Conservation (phyloP, 2,888 invertebrate species). For the Pristionchus entomophagus region DNA sequence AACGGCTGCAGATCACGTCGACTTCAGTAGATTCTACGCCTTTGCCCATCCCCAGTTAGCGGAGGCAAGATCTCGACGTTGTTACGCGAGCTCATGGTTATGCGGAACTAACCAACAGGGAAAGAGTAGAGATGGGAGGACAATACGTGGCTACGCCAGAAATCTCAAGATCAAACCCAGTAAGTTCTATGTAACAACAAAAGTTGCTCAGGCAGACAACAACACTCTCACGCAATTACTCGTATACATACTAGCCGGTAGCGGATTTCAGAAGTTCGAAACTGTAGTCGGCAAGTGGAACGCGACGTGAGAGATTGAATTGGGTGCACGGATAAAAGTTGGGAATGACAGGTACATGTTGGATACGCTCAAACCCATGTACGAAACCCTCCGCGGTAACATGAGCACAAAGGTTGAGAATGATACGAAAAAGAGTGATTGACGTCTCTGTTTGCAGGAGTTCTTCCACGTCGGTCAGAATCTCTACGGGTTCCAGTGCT, state of each 20-base stretch:
- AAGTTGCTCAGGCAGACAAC: slow-evolving; percentile 42
- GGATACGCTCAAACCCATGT: slow-evolving; percentile 48
- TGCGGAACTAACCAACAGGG: too few relatives aligned
- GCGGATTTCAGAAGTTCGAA: slow-evolving; percentile 54
- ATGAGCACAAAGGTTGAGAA: slow-evolving; percentile 35
- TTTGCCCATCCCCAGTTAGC: slow-evolving; percentile 6
- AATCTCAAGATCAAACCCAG: too few relatives aligned
- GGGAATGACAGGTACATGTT: neutral
- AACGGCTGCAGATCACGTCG: slow-evolving; percentile 50
- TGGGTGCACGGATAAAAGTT: neutral
- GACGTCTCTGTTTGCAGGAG: slow-evolving; percentile 3
- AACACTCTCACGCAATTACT: slow-evolving; percentile 52
- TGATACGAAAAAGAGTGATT: neutral
- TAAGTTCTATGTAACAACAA: too few relatives aligned
- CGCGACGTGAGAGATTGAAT: neutral
- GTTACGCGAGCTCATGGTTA: too few relatives aligned
- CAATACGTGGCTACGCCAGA: too few relatives aligned
- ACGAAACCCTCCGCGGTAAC: slow-evolving; percentile 47
- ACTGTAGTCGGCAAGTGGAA: neutral
- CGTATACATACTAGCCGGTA: slow-evolving; percentile 55
- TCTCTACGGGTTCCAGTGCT: slow-evolving; percentile 54
- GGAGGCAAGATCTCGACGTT: neutral
- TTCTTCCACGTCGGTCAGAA: slow-evolving; percentile 49
- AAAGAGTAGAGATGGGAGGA: too few relatives aligned
- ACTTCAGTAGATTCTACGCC: slow-evolving; percentile 28